Percentiles rank a stretch among this genome's conserved stretches.
phyloP scores from a whole-genome alignment of 2,113 vertebrate genomes.

The Numenius arquata region DNA sequence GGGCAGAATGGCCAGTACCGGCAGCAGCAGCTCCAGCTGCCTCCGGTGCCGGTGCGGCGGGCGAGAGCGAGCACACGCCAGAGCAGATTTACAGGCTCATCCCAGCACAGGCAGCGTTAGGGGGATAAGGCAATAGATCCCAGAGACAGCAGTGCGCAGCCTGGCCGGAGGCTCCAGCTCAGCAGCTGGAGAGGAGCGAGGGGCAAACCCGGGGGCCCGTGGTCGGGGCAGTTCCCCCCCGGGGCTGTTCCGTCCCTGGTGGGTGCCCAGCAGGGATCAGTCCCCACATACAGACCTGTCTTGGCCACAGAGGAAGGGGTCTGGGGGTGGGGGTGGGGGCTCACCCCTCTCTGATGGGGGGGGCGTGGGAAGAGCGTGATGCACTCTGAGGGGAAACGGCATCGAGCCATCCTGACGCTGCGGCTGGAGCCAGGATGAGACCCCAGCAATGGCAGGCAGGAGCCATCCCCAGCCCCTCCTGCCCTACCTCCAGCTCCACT shows the following conservation, averaged over 20 bases:
- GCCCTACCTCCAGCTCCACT: neutral
- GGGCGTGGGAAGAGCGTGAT: too few species aligned
- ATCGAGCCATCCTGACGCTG: rapidly evolving
- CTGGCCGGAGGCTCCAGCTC: neutral
- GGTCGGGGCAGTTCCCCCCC: neutral
- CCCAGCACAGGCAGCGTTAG: rapidly evolving
- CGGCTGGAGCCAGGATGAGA: neutral
- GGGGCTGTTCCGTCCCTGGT: neutral
- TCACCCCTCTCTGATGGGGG: neutral
- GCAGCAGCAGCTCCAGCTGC: neutral
- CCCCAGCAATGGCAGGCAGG: neutral
- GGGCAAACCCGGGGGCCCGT: rapidly evolving
- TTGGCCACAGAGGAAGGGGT: rapidly evolving
- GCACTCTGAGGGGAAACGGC: rapidly evolving
- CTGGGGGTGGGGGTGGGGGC: rapidly evolving
- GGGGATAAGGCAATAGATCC: neutral
- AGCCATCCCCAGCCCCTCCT: neutral
- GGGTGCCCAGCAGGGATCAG: neutral
- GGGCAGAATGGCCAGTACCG: neutral
- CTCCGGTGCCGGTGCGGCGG: neutral
- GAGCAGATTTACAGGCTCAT: neutral
- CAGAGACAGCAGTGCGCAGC: neutral
- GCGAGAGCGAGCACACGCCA: rapidly evolving
- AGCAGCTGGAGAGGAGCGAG: neutral
- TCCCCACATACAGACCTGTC: rapidly evolving